A percentile compares a stretch with the other conserved stretches of the same genome.
Evolutionary conservation across 1,140 invertebrate genomes (phyloP).

Genomic region (Venturia canescens): DNA sequence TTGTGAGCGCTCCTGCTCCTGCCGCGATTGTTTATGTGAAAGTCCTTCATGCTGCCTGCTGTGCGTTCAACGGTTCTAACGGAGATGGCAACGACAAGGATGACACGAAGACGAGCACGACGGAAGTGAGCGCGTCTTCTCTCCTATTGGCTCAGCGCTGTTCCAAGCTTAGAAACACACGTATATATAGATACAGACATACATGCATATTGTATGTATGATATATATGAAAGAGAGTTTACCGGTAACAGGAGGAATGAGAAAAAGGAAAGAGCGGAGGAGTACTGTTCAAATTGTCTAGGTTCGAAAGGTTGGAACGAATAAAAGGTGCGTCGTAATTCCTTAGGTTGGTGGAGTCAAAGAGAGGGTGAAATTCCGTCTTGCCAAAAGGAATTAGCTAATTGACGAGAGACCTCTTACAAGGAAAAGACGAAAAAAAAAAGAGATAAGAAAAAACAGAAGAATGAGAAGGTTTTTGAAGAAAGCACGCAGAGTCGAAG

Average conservation of each 20-base stretch:
- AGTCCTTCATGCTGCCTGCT: slow-evolving; percentile 18
- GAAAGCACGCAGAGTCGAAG: slow-evolving; percentile 48
- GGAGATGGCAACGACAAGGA: background rate
- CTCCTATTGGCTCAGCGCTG: slow-evolving; percentile 10
- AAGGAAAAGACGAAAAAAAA: slow-evolving; percentile 44
- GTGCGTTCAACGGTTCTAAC: background rate
- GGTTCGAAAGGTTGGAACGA: slow-evolving; percentile 51
- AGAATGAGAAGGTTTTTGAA: slow-evolving; percentile 47
- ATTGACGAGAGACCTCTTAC: slow-evolving; percentile 61
- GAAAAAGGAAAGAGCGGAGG: slow-evolving; percentile 2
- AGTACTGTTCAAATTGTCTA: slow-evolving; percentile 42
- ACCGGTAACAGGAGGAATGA: background rate
- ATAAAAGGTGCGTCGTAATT: slow-evolving; percentile 57
- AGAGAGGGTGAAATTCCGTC: slow-evolving; percentile 26
- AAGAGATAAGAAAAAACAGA: background rate
- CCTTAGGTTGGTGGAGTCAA: background rate
- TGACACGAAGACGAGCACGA: background rate
- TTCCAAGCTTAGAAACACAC: slow-evolving; percentile 11
- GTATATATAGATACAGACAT: background rate
- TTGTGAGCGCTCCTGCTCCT: slow-evolving; percentile 28
- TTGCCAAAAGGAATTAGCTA: slow-evolving; percentile 64
- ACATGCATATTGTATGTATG: background rate
- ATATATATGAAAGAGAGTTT: background rate
- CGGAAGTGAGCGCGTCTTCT: slow-evolving; percentile 12
- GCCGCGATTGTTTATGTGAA: slow-evolving; percentile 33